These are phyloP conservation scores for Microplitis mediator DNA, from an alignment of 1,140 invertebrate genomes.

Conservation along the genomic window DNA sequence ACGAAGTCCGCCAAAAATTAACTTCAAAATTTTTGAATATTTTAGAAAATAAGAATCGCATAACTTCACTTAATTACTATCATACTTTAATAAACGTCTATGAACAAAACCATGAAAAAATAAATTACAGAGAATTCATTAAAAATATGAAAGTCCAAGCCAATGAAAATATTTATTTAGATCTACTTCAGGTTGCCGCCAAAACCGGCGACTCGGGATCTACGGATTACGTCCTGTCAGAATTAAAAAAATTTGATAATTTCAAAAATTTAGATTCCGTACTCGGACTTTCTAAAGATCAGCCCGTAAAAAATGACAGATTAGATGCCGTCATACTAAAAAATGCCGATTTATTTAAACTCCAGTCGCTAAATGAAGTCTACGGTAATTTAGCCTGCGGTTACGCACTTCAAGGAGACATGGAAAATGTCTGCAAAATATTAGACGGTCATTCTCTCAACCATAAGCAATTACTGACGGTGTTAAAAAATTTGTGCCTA, in stretches of 20 bases:
- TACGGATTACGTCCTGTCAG: background rate
- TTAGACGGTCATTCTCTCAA: constrained; percentile 38
- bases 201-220: constrained; percentile 9
- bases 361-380: constrained; percentile 55
- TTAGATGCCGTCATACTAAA: constrained; percentile 52
- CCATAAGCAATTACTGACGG: constrained; percentile 59
- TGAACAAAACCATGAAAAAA: constrained; percentile 17
- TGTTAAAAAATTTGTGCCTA: constrained; percentile 57
- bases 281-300: constrained; percentile 23
- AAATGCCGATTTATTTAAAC: too few species aligned
- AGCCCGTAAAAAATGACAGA: constrained; percentile 42
- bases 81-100: constrained; percentile 34
- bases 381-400: constrained; percentile 58
- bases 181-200: constrained; percentile 23
- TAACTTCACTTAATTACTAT: constrained; percentile 33
- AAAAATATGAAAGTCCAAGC: constrained; percentile 30
- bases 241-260: constrained; percentile 20
- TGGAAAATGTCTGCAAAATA: constrained; percentile 51
- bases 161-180: constrained; percentile 31
- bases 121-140: constrained; percentile 32
- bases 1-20: constrained; percentile 15
- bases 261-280: constrained; percentile 1
- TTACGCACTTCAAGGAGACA: constrained; percentile 60
- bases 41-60: background rate
- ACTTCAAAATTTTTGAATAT: constrained; percentile 31